phyloP scores from a whole-genome alignment of 2,797 vertebrate genomes.

The Gymnopithys bicolor region DNA sequence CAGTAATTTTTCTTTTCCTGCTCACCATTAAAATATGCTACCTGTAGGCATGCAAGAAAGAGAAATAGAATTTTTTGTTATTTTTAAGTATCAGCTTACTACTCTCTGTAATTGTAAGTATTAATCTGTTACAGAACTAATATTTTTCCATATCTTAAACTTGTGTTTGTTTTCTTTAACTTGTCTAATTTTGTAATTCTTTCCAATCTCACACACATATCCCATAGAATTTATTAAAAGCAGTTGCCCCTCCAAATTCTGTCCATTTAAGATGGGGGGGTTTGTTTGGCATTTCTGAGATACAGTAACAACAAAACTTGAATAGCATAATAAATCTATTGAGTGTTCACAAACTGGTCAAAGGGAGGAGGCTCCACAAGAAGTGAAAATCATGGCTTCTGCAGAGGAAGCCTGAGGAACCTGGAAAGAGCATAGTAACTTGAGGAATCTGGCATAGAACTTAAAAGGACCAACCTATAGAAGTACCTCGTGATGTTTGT shows the following conservation, averaged over 20 bases:
- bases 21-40: background rate
- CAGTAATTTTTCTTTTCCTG: background rate
- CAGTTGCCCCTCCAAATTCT: background rate
- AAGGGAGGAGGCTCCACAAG: background rate
- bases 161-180: background rate
- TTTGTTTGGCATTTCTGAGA: background rate
- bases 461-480: background rate
- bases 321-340: background rate
- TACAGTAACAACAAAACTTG: background rate
- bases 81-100: background rate
- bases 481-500: background rate
- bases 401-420: background rate
- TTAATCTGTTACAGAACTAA: background rate
- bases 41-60: background rate
- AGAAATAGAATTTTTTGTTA: background rate
- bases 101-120: background rate
- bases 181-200: background rate
- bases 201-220: background rate
- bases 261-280: background rate
- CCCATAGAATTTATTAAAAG: background rate
- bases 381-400: background rate
- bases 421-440: background rate
- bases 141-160: background rate
- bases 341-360: background rate
- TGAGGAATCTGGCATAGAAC: background rate